Conservation (phyloP, 2,888 invertebrate species). For the Elaeidobius kamerunicus region DNA sequence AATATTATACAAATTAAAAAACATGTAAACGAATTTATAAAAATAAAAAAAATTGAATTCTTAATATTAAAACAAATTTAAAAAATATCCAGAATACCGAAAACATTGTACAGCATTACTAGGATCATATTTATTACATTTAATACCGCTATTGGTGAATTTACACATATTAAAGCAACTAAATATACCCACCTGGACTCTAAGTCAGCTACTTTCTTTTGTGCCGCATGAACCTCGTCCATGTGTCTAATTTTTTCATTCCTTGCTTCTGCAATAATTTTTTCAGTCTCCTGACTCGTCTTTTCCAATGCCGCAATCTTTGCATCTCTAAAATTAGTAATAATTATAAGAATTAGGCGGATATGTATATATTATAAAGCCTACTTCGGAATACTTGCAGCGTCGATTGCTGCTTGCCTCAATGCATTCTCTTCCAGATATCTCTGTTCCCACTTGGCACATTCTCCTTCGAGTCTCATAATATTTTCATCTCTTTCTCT, state of each 20-base stretch:
- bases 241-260: constrained; percentile 84
- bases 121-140: too few relatives aligned
- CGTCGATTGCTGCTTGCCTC: constrained; percentile 77
- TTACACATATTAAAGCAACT: too few relatives aligned
- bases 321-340: constrained; percentile 60
- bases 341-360: neutral
- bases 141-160: too few relatives aligned
- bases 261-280: constrained; percentile 80
- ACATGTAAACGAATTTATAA: too few relatives aligned
- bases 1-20: too few relatives aligned
- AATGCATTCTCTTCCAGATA: constrained; percentile 79
- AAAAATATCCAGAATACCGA: too few relatives aligned
- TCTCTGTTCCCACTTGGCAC: constrained; percentile 82
- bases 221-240: constrained; percentile 83
- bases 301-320: constrained; percentile 82
- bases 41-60: too few relatives aligned
- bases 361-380: constrained; percentile 24
- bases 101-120: too few relatives aligned
- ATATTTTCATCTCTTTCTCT: constrained; percentile 70
- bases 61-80: too few relatives aligned
- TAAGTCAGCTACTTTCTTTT: constrained; percentile 80
- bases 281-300: constrained; percentile 79
- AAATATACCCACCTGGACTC: constrained; percentile 67
- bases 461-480: constrained; percentile 73
- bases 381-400: constrained; percentile 72